Conservation (phyloP, 2,888 invertebrate genomes). For the Coelinius sp. region DNA sequence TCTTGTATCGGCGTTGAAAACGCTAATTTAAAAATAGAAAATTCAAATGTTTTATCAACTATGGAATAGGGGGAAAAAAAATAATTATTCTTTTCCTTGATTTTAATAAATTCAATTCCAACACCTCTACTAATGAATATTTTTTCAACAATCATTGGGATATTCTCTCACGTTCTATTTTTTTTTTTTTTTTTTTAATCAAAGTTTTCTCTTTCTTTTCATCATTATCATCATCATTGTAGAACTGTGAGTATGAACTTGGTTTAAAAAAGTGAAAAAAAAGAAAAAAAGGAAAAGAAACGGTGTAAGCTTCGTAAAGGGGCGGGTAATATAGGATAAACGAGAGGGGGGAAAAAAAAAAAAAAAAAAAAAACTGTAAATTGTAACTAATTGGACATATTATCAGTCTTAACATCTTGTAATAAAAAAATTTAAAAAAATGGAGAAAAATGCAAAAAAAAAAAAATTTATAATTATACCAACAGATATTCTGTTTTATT, state of each 20-base stretch:
- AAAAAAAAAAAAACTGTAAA: slow-evolving; percentile 64
- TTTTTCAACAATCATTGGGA: slow-evolving; percentile 53
- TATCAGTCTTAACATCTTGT: slow-evolving; percentile 53
- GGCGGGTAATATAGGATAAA: slow-evolving; percentile 45
- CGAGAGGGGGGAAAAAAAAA: slow-evolving; percentile 36
- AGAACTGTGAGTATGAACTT: slow-evolving; percentile 50
- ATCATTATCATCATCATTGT: slow-evolving; percentile 24
- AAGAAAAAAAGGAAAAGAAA: background rate
- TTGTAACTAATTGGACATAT: slow-evolving; percentile 65
- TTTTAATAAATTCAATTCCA: background rate
- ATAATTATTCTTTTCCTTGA: background rate
- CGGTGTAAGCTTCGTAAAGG: slow-evolving; percentile 41
- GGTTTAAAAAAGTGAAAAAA: slow-evolving; percentile 50
- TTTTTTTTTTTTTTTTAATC: slow-evolving; percentile 16
- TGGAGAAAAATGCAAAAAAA: slow-evolving; percentile 33
- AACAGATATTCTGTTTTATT: slow-evolving; percentile 62
- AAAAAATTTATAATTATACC: slow-evolving; percentile 11
- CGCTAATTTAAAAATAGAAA: background rate
- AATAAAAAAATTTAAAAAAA: slow-evolving; percentile 62
- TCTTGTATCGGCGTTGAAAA: slow-evolving; percentile 10
- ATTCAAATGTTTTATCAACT: no score
- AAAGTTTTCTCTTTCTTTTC: slow-evolving; percentile 34
- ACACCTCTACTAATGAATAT: slow-evolving; percentile 50
- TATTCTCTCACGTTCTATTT: slow-evolving; percentile 47
- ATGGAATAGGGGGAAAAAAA: background rate